Conservation (phyloP, 2,113 vertebrate species). For the Osmerus mordax region DNA sequence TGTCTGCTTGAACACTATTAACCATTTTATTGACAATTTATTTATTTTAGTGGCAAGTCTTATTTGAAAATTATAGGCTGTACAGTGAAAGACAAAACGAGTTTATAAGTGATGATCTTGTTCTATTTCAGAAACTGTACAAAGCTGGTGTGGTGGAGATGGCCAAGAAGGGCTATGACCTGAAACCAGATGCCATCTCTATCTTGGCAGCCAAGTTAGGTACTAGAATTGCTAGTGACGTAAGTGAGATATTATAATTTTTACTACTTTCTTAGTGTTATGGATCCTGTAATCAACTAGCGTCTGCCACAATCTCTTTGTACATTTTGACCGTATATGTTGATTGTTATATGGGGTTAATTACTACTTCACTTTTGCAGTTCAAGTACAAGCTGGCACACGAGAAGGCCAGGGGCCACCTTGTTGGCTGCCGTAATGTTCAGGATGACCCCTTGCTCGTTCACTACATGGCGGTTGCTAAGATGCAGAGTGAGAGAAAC, state of each 20-base stretch:
- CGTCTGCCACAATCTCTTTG: neutral
- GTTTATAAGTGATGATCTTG: neutral
- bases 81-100: too few species aligned
- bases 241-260: conserved; percentile 38
- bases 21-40: too few species aligned
- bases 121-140: conserved; percentile 85
- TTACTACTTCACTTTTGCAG: conserved; percentile 46
- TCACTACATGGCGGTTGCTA: conserved; percentile 57
- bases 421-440: conserved; percentile 53
- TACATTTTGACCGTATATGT: neutral
- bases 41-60: too few species aligned
- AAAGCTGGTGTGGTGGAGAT: conserved; percentile 83
- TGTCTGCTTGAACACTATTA: too few species aligned
- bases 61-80: too few species aligned
- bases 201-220: conserved; percentile 87
- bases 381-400: conserved; percentile 81
- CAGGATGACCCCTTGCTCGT: conserved; percentile 57
- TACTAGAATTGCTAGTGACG: conserved; percentile 90
- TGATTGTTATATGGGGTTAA: neutral
- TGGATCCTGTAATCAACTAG: neutral
- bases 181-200: conserved; percentile 86
- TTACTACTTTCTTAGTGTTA: neutral
- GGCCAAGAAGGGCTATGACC: conserved; percentile 87
- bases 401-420: conserved; percentile 78
- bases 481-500: conserved; percentile 44